Base-by-base conservation (phyloP, 2,888 invertebrate species). In the Phyllotreta cruciferae region DNA sequence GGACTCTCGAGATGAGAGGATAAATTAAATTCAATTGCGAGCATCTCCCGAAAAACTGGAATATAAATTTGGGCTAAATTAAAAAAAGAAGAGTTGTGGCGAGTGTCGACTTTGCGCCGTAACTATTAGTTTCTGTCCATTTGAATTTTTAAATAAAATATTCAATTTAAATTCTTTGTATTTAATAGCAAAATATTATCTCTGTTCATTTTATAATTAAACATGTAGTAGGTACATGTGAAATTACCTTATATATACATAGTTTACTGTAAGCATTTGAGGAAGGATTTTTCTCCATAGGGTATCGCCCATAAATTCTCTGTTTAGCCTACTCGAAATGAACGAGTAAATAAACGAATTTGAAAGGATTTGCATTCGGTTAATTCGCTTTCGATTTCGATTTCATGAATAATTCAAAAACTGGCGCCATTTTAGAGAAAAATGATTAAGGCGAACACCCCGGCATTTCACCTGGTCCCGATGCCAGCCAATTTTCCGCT, bases 341-440 rank as follows among this genome's bases (percentile, higher is more conserved):
- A 71, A 69, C 66, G 60, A 64, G 69, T 70, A 70, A 73, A 72
- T 71, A 73, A 72, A 73, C 71, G 72, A 73, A 74, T 71, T 68
- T 67, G 64, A 60, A 56, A 63, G 71, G 71, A 75, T 77, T 77
- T 75, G 74, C 74, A 74, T 75, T 67, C 69, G 71, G 73, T 74
- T 74, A 74, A 75, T 74, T 77, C 74, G 71, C 72, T 73, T 70
- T 70, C 72, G 66, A 75, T 75, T 72, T 73, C 75, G 75, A 75
- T 75, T 72, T 73, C 75, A 76, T 77, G 77, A 76, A 77, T 77
- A 72, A 77, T 74, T 76, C 75, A 74, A 62, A 69, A 69, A 68
- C 67, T 68, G 66, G 72, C 70, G 44, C 60, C 58, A 42, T 62
- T 62, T 56, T 36, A 55, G 60, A 61, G 54, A 58, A 65, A 65